These are phyloP conservation scores for Agapostemon virescens DNA, from an alignment of 2,888 invertebrate species.

Conservation along the genomic window DNA sequence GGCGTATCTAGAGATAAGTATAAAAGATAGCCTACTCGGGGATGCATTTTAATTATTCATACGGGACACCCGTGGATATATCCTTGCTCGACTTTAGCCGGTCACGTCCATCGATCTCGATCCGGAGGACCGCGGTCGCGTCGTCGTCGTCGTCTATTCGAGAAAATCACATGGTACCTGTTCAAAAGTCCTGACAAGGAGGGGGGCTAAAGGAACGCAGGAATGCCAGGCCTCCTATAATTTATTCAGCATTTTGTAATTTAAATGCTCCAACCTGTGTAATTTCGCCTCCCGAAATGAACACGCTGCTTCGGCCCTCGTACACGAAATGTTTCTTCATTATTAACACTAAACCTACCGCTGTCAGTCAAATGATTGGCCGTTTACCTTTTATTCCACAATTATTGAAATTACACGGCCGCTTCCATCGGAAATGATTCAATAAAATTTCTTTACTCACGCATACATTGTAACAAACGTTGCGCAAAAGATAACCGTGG, in stretches of 20 bases:
- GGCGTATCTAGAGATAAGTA: constrained; percentile 39
- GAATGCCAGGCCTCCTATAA: constrained; percentile 13
- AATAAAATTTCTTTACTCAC: too few species aligned
- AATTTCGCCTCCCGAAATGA: constrained; percentile 18
- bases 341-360: too few species aligned
- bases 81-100: constrained; percentile 54
- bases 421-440: too few species aligned
- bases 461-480: too few species aligned
- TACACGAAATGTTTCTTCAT: constrained; percentile 1
- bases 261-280: constrained; percentile 37
- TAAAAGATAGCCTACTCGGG: constrained; percentile 50
- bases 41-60: constrained; percentile 61
- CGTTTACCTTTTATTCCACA: too few species aligned
- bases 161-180: constrained; percentile 40
- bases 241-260: constrained; percentile 49
- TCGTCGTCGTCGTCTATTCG: constrained; percentile 28
- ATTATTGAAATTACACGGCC: too few species aligned
- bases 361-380: too few species aligned
- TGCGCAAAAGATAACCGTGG: too few species aligned
- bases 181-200: constrained; percentile 16
- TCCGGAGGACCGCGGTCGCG: constrained; percentile 31
- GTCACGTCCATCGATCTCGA: constrained; percentile 60
- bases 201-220: neutral
- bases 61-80: constrained; percentile 53
- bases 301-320: neutral